A percentile compares a stretch with the other conserved stretches of the same genome.
Conservation (phyloP, 2,888 invertebrate genomes). For the Sarcophaga subvicina region DNA sequence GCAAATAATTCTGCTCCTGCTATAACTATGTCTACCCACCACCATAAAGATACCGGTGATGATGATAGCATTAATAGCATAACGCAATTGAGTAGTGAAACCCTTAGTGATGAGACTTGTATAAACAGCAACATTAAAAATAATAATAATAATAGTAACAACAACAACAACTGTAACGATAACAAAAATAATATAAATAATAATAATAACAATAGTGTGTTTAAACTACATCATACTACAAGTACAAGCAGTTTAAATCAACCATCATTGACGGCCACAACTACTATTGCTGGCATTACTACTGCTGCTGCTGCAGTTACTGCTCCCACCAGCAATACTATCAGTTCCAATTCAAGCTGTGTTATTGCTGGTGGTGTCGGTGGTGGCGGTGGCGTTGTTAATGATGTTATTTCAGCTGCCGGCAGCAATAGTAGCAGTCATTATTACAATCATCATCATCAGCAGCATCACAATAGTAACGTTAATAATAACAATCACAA, state of each 20-base stretch:
- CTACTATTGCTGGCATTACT: slow-evolving; percentile 48
- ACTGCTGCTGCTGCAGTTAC: neutral
- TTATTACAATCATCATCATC: slow-evolving; percentile 54
- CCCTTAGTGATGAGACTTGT: slow-evolving; percentile 68
- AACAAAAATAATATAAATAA: slow-evolving; percentile 60
- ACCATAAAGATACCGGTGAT: slow-evolving; percentile 47
- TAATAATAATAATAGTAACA: slow-evolving; percentile 61
- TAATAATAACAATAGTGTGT: slow-evolving; percentile 47
- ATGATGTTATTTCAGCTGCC: slow-evolving; percentile 6
- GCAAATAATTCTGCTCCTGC: slow-evolving; percentile 17
- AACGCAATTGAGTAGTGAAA: slow-evolving; percentile 76
- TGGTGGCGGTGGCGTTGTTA: neutral
- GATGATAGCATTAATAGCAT: slow-evolving; percentile 74
- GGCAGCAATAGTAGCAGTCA: slow-evolving; percentile 36
- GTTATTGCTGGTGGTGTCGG: neutral
- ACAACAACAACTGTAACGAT: slow-evolving; percentile 32
- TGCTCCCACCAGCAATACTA: slow-evolving; percentile 41
- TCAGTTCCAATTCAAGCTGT: slow-evolving; percentile 18
- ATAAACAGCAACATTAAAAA: slow-evolving; percentile 58
- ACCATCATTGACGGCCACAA: slow-evolving; percentile 57
- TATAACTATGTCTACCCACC: slow-evolving; percentile 45
- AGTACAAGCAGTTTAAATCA: slow-evolving; percentile 55
- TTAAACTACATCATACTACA: slow-evolving; percentile 36
- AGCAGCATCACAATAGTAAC: slow-evolving; percentile 57
- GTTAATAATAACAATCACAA: slow-evolving; percentile 66